Conservation (phyloP, 2,113 vertebrate species). For the Xiphias gladius region DNA sequence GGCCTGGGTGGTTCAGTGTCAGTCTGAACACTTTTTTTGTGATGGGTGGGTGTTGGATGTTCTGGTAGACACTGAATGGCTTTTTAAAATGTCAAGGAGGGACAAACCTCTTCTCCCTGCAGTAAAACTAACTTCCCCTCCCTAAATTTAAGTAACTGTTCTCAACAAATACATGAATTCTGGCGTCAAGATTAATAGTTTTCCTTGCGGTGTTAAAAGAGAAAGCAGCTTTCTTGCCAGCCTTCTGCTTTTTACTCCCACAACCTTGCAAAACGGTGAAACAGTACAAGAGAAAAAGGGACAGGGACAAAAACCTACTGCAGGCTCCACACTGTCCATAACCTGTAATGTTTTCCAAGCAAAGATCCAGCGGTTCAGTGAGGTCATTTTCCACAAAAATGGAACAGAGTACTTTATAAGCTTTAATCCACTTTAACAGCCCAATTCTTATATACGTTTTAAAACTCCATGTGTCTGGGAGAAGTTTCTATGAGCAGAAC, state of each 20-base stretch:
- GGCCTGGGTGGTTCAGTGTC: conserved; percentile 10
- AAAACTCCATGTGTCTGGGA: background rate
- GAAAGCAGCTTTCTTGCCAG: background rate
- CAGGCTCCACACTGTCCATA: background rate
- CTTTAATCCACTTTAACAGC: background rate
- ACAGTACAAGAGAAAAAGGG: background rate
- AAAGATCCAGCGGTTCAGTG: background rate
- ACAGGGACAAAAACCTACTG: background rate
- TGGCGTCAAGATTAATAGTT: background rate
- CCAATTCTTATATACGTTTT: background rate
- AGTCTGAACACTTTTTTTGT: conserved; percentile 14
- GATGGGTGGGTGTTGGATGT: conserved; percentile 29
- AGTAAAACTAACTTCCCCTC: conserved; percentile 8
- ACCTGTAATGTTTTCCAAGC: conserved; percentile 22
- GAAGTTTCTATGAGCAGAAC: conserved; percentile 18
- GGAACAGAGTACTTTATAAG: background rate
- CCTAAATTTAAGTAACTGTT: background rate
- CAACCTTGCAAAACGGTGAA: background rate
- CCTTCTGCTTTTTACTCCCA: background rate
- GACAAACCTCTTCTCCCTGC: background rate
- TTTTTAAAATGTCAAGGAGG: conserved; percentile 27
- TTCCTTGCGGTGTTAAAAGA: background rate
- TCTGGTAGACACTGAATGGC: conserved; percentile 3
- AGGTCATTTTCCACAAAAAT: conserved; percentile 26
- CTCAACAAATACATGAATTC: background rate